A percentile compares a stretch with the other conserved stretches of the same genome.
These are phyloP conservation scores for Rugalucina vietnamica DNA, from an alignment of 2,888 invertebrate species.

Conservation along the genomic window DNA sequence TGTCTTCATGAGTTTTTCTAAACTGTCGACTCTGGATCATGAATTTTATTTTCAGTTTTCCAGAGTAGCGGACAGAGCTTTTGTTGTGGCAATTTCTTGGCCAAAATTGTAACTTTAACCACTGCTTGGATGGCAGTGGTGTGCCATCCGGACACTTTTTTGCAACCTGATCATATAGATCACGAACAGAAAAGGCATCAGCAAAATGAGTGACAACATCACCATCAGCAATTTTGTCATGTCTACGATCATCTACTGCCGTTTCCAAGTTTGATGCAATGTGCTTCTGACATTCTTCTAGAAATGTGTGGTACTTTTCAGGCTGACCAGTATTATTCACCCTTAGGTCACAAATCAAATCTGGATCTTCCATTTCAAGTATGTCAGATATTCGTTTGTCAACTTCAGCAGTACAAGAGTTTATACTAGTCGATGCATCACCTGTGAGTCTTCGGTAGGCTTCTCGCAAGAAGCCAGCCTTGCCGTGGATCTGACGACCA, in stretches of 20 bases:
- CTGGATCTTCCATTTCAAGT: neutral
- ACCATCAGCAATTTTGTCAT: slow-evolving; percentile 16
- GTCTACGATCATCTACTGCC: slow-evolving; percentile 6
- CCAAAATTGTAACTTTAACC: slow-evolving; percentile 40
- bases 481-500: neutral
- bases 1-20: slow-evolving; percentile 27
- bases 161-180: slow-evolving; percentile 18
- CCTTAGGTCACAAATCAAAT: neutral
- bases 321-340: neutral
- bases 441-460: slow-evolving; percentile 25
- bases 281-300: neutral
- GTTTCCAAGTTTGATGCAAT: neutral
- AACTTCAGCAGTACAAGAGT: neutral
- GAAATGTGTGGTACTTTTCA: neutral
- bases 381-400: slow-evolving; percentile 6
- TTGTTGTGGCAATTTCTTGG: slow-evolving; percentile 27
- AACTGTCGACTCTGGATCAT: slow-evolving; percentile 49
- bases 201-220: slow-evolving; percentile 21
- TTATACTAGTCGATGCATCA: slow-evolving; percentile 18
- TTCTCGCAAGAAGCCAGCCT: slow-evolving; percentile 25
- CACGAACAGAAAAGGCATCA: slow-evolving; percentile 18
- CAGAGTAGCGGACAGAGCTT: slow-evolving; percentile 31
- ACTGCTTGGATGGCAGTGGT: slow-evolving; percentile 29
- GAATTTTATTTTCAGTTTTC: slow-evolving; percentile 42
- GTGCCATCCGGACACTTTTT: slow-evolving; percentile 5